Base-by-base conservation (phyloP, 2,113 vertebrate species). In the Cardinalis cardinalis region DNA sequence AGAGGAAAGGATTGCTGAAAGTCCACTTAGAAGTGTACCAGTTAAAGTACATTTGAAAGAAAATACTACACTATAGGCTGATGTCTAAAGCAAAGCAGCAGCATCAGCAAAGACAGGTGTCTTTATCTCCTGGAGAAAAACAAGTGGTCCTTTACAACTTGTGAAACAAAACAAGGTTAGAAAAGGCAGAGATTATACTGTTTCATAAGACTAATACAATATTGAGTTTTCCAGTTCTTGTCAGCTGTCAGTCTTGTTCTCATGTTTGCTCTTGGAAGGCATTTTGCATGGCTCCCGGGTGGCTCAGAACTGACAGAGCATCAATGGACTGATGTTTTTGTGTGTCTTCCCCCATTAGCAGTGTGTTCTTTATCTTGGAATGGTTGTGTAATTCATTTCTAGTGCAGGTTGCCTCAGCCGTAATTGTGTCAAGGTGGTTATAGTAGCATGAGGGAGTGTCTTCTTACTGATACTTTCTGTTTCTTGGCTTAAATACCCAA, bases 81-180 rank as follows among this genome's bases (percentile, higher is more conserved):
- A 3, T 71, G 18, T 25, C 28, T 79, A 8, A 10, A 79, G 61
- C 19, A 23, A 25, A 81, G 44, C 8, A 19, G 28, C 31, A 74
- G 2, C 1, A 0, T 58, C 13, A 4, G 25, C 43, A 70, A 78
- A 63, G 38, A 32, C 3, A 43, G 21, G 3, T 0, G 2, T 49
- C 23, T 59, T 58, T 68, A 29, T 38, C 34, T 70, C 4, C 44
- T 26, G 19, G 36, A 75, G 31, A 61, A 87, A 71, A 89, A n/a
- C 4, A 51, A 64, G 11, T 16, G 4, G 32, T 85, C 24, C 41
- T 89, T 79, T 60, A 7, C 4, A 60, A 36, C 36, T 43, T 78
- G 25, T 55, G 66, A 85, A 89, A 82, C 44, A 51, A 41, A 34
- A 4, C 14, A 44, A 31, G 18, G 36, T 68, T 51, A 71, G 24